A percentile compares a stretch with the other conserved stretches of the same genome.
Conservation (phyloP, 2,113 vertebrate species). For the Malaclemys terrapin region DNA sequence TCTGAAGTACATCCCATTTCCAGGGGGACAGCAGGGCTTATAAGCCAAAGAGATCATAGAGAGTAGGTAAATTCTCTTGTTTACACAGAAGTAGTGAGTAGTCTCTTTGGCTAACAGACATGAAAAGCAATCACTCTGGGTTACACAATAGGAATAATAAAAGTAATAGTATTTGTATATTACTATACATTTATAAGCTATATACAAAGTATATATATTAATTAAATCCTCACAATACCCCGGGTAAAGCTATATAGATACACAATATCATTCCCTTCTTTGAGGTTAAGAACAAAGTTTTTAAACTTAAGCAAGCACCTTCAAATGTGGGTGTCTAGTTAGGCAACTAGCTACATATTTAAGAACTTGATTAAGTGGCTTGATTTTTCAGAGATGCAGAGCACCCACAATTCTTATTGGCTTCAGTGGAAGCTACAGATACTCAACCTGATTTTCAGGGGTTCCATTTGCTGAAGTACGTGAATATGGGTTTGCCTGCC, state of each 20-base stretch:
- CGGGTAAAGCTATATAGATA: background rate
- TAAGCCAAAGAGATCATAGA: background rate
- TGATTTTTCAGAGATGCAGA: background rate
- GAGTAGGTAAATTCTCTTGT: background rate
- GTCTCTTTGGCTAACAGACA: background rate
- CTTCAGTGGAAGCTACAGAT: background rate
- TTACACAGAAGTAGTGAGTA: accelerated
- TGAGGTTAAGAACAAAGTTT: background rate
- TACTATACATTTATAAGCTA: accelerated
- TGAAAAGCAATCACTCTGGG: background rate
- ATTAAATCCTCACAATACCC: background rate
- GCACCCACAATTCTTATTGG: background rate
- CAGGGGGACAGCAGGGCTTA: background rate
- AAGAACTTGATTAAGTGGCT: accelerated
- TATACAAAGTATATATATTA: background rate
- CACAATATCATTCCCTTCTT: background rate
- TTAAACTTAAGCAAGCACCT: background rate
- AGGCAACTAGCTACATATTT: background rate
- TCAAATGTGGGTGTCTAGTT: accelerated
- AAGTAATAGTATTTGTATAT: background rate
- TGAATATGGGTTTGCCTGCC: background rate
- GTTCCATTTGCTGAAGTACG: background rate
- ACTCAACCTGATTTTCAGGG: too few species aligned
- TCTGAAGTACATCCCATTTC: background rate
- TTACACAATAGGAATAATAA: background rate